These are phyloP conservation scores for Polypedilum pembai DNA, from an alignment of 1,140 invertebrate species.

Conservation along the genomic window DNA sequence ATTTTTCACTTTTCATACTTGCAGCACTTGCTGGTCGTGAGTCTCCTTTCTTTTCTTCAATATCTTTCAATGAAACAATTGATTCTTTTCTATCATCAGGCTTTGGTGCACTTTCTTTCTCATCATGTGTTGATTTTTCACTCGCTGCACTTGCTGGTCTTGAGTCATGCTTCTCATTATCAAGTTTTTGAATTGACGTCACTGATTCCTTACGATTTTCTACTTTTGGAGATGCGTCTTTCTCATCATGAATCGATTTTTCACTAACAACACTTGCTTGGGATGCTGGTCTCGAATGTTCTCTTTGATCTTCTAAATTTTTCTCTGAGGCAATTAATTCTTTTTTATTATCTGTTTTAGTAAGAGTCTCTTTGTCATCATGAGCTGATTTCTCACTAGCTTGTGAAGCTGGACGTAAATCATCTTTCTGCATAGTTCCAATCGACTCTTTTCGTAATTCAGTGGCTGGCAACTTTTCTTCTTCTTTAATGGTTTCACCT, in stretches of 20 bases:
- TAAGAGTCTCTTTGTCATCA: background rate
- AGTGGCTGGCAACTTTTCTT: background rate
- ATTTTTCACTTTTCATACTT: background rate
- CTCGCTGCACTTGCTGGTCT: background rate
- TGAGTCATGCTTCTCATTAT: background rate
- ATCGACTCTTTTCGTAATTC: too few relatives aligned
- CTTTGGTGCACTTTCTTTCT: background rate
- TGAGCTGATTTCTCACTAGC: constrained; percentile 24
- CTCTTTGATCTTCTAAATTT: background rate
- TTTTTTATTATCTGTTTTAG: background rate
- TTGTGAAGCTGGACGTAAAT: constrained; percentile 31
- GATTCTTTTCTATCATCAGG: background rate
- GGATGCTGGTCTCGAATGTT: constrained; percentile 33
- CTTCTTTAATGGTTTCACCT: background rate
- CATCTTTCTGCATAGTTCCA: background rate
- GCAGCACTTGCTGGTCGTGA: background rate
- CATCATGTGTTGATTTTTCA: background rate
- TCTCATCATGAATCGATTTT: constrained; percentile 29
- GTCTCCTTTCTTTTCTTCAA: background rate
- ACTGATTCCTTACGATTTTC: constrained; percentile 8
- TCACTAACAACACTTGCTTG: constrained; percentile 33
- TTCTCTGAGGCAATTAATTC: constrained; percentile 10
- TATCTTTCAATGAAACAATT: background rate
- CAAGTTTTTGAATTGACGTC: background rate
- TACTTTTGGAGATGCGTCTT: background rate